Percentiles rank a stretch among this genome's conserved stretches.
Evolutionary conservation across 2,797 vertebrate species (phyloP).

Genomic region (Enoplosus armatus): DNA sequence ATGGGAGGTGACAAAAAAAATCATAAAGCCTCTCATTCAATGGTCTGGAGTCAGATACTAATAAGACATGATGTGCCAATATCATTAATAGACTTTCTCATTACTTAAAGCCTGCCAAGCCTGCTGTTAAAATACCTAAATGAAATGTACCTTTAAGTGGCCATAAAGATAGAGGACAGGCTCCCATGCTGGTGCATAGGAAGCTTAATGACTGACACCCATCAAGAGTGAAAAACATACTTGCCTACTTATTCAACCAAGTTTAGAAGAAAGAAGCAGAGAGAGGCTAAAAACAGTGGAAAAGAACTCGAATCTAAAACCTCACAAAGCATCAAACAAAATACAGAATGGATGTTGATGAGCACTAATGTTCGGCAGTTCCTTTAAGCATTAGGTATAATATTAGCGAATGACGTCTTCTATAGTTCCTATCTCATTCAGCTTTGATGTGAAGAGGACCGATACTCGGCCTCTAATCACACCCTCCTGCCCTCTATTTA

Average conservation of each 20-base stretch:
- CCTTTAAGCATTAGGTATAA: background rate
- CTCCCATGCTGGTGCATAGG: background rate
- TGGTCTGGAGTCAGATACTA: conserved; percentile 21
- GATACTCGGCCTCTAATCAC: conserved; percentile 11
- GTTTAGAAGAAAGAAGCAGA: background rate
- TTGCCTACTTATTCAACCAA: background rate
- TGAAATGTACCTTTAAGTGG: conserved; percentile 5
- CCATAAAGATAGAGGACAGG: background rate
- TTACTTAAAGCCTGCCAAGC: conserved; percentile 8
- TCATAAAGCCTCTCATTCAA: conserved; percentile 6
- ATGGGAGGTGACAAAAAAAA: conserved; percentile 22
- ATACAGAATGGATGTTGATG: conserved; percentile 1
- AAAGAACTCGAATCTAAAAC: background rate
- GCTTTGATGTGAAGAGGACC: conserved; percentile 15
- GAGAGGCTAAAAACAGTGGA: background rate
- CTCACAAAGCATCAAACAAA: conserved; percentile 9
- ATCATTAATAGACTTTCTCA: conserved; percentile 21
- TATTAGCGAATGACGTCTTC: background rate
- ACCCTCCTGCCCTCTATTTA: conserved; percentile 1
- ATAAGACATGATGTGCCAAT: conserved; percentile 18
- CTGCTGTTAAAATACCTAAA: conserved; percentile 12
- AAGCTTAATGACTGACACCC: background rate
- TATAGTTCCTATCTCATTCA: background rate
- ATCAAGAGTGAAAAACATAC: background rate
- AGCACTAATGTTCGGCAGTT: background rate